Conservation (phyloP, 2,113 vertebrate genomes). For the Cheirogaleus medius region DNA sequence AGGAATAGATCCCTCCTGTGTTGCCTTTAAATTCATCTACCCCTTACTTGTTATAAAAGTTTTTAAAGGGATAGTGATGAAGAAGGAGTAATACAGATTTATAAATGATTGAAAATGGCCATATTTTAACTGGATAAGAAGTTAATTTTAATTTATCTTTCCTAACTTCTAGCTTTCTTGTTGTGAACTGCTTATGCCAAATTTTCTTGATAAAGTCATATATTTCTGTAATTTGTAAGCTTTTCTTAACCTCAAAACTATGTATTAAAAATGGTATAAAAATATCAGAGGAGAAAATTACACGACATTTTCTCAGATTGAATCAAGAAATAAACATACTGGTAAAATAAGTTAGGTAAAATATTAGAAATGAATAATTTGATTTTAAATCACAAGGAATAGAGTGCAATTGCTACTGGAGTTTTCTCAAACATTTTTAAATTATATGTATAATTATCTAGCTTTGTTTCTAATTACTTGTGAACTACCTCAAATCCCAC, state of each 20-base stretch:
- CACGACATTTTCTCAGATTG: constrained; percentile 4
- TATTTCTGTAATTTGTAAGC: neutral
- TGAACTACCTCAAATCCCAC: neutral
- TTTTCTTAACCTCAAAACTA: neutral
- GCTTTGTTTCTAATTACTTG: neutral
- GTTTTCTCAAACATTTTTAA: neutral
- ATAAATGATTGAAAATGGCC: neutral
- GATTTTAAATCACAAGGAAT: neutral
- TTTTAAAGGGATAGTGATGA: neutral
- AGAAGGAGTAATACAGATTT: neutral
- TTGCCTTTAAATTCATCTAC: neutral
- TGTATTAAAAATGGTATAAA: constrained; percentile 33
- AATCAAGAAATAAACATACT: neutral
- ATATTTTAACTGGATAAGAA: neutral
- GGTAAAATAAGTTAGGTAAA: neutral
- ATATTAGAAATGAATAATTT: neutral
- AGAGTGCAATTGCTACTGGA: neutral
- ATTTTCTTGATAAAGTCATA: neutral
- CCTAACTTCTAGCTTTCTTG: neutral
- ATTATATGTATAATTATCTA: neutral
- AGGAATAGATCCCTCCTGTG: neutral
- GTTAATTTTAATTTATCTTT: neutral
- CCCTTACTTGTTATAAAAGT: neutral
- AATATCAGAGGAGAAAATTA: constrained; percentile 47
- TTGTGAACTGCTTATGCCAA: neutral